Evolutionary conservation across 2,888 invertebrate species (phyloP).

Genomic region (Anodontia alba): DNA sequence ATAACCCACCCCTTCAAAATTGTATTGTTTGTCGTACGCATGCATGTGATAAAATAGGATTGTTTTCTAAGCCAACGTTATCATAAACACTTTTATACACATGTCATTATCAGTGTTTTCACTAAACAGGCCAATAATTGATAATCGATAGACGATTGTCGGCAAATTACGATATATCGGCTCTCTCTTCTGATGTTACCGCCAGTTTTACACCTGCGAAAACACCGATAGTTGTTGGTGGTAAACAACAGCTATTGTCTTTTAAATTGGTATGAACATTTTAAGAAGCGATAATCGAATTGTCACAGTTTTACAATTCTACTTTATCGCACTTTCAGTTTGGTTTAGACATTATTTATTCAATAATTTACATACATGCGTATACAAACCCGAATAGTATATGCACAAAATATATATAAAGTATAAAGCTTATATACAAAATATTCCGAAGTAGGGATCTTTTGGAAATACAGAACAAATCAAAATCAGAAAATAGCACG

Average conservation of each 20-base stretch:
- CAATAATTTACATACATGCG: too few relatives aligned
- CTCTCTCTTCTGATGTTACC: not conserved
- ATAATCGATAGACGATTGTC: conserved; percentile 15
- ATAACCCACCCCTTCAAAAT: too few relatives aligned
- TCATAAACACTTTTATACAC: conserved; percentile 4
- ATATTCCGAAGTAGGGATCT: too few relatives aligned
- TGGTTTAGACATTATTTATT: too few relatives aligned
- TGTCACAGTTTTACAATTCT: not conserved
- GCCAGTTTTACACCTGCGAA: not conserved
- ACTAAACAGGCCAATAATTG: not conserved
- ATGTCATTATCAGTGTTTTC: not conserved
- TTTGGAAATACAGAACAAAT: too few relatives aligned
- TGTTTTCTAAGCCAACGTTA: not conserved
- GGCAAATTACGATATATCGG: not conserved
- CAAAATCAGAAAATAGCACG: too few relatives aligned
- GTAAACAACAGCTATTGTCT: not conserved
- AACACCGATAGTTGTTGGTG: not conserved
- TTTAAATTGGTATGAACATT: not conserved
- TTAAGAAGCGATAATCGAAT: conserved; percentile 3
- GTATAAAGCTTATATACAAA: too few relatives aligned
- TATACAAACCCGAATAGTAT: too few relatives aligned
- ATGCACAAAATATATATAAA: too few relatives aligned
- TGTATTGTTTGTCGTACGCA: too few relatives aligned
- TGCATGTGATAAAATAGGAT: not conserved
- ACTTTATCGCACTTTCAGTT: too few relatives aligned